phyloP scores from a whole-genome alignment of 2,797 vertebrate species.

The Clarias pachynema region DNA sequence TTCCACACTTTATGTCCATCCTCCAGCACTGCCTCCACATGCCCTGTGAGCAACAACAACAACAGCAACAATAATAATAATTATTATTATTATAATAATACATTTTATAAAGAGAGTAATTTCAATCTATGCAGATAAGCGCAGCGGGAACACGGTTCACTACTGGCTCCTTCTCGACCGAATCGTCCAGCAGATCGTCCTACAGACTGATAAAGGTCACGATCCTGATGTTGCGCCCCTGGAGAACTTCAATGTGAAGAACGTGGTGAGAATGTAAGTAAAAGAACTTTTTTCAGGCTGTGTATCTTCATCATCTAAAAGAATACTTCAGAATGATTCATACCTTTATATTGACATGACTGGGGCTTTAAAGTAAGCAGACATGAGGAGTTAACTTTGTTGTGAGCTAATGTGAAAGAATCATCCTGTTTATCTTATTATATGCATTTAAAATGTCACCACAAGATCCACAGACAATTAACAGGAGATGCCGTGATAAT shows the following conservation, averaged over 20 bases:
- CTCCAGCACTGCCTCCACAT: constrained; percentile 98
- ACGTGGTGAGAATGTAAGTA: constrained; percentile 95
- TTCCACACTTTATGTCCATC: constrained; percentile 98
- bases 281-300: background rate
- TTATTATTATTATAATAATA: background rate
- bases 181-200: constrained; percentile 96
- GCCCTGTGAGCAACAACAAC: constrained; percentile 83
- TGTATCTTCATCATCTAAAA: too few relatives aligned
- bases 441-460: too few relatives aligned
- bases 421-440: too few relatives aligned
- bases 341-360: too few relatives aligned
- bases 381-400: too few relatives aligned
- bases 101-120: background rate
- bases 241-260: constrained; percentile 99
- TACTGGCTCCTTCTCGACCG: constrained; percentile 97
- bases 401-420: too few relatives aligned
- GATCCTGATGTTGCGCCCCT: constrained; percentile 92
- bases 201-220: constrained; percentile 96
- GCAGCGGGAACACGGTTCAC: constrained; percentile 94
- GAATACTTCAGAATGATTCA: too few relatives aligned
- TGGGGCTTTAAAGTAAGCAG: too few relatives aligned
- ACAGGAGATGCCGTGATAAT: too few relatives aligned
- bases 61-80: background rate
- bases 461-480: too few relatives aligned
- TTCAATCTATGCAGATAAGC: constrained; percentile 80